A percentile compares a stretch with the other conserved stretches of the same genome.
Conservation (phyloP, 37 sponge, comb jelly and placozoan species). For the Sycon ciliatum region DNA sequence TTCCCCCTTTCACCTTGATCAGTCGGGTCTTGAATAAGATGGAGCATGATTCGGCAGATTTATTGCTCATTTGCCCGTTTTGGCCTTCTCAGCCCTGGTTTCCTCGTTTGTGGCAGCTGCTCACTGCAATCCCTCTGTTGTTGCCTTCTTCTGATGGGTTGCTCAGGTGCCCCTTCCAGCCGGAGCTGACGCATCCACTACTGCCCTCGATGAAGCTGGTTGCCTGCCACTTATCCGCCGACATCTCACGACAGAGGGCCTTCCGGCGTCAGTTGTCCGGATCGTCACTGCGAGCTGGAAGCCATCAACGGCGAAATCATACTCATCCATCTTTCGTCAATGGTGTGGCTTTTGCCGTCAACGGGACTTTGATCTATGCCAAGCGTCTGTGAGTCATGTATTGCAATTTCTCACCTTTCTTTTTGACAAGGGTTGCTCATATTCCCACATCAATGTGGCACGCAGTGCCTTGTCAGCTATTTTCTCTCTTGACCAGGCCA, state of each 20-base stretch:
- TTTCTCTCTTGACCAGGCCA: neutral
- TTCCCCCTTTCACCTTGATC: conserved; percentile 22
- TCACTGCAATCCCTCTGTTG: neutral
- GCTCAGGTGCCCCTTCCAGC: neutral
- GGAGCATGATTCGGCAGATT: neutral
- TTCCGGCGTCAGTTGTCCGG: conserved; percentile 8
- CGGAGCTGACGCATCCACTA: conserved; percentile 1
- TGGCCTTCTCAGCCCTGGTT: conserved; percentile 22
- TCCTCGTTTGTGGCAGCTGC: conserved; percentile 8
- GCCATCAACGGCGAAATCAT: conserved; percentile 5
- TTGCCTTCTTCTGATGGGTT: neutral
- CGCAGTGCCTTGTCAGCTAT: too few relatives aligned
- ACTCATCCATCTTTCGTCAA: neutral
- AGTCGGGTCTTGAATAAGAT: conserved; percentile 19
- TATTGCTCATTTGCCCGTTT: neutral
- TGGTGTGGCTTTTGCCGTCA: conserved; percentile 20
- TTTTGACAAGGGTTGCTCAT: neutral
- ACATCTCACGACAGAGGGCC: neutral
- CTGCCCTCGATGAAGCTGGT: neutral
- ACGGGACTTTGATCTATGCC: neutral
- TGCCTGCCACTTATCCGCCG: conserved; percentile 16
- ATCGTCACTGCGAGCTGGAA: conserved; percentile 19
- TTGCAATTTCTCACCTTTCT: neutral
- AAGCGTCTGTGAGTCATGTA: conserved; percentile 1
- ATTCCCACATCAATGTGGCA: neutral